phyloP scores from a whole-genome alignment of 2,797 vertebrate genomes.

The Notamacropus eugenii region DNA sequence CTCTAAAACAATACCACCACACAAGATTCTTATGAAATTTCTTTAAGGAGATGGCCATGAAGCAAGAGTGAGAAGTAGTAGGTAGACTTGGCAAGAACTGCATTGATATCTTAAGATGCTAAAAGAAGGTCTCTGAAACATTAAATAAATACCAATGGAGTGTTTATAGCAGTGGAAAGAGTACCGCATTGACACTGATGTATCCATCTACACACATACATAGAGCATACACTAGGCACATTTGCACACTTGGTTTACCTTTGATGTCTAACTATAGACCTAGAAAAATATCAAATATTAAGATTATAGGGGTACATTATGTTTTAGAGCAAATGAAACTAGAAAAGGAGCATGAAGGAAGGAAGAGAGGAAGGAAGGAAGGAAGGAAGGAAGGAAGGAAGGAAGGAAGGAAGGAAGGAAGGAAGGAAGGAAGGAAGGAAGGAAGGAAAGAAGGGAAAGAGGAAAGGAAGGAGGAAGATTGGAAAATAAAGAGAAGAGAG shows the following conservation, averaged over 20 bases:
- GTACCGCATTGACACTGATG: not conserved
- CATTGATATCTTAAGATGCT: not conserved
- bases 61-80: not conserved
- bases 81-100: not conserved
- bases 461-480: too few species aligned
- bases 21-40: not conserved
- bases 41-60: not conserved
- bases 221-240: not conserved
- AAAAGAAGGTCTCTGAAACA: not conserved
- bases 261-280: not conserved
- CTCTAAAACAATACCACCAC: not conserved
- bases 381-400: rapidly evolving
- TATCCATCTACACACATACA: not conserved
- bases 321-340: not conserved
- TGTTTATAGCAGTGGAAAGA: not conserved
- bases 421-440: too few species aligned
- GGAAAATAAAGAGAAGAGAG: too few species aligned
- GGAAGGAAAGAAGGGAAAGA: not conserved
- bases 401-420: not conserved
- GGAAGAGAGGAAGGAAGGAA: rapidly evolving
- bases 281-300: not conserved
- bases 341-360: not conserved
- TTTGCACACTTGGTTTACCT: not conserved
- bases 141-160: not conserved
- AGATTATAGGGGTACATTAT: not conserved